phyloP scores from a whole-genome alignment of 2,797 vertebrate genomes.

The Ctenosaura bakeri region DNA sequence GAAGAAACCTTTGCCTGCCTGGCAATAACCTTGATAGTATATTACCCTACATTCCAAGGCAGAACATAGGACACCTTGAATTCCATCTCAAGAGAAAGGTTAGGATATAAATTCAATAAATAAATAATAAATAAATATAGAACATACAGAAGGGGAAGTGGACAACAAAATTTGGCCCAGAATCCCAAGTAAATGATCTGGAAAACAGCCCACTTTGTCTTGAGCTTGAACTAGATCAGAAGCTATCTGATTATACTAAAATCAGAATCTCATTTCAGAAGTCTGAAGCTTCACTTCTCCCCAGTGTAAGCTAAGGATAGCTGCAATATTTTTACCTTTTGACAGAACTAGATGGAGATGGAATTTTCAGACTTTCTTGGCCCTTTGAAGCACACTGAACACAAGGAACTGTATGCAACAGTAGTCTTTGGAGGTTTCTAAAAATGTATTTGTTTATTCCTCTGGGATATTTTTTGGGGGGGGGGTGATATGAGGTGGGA shows the following conservation, averaged over 20 bases:
- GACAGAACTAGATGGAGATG: neutral
- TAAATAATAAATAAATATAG: too few relatives aligned
- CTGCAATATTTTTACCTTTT: neutral
- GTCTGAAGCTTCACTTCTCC: neutral
- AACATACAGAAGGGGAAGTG: too few relatives aligned
- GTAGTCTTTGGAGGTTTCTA: neutral
- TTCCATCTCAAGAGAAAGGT: too few relatives aligned
- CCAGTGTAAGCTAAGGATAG: neutral
- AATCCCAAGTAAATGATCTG: too few relatives aligned
- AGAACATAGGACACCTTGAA: too few relatives aligned
- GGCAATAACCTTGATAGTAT: too few relatives aligned
- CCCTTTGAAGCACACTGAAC: neutral
- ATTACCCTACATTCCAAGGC: too few relatives aligned
- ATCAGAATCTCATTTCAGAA: neutral
- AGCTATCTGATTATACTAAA: neutral
- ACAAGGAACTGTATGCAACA: neutral
- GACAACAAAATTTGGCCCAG: too few relatives aligned
- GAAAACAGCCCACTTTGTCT: too few relatives aligned
- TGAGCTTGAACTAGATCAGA: too few relatives aligned
- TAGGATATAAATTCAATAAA: too few relatives aligned
- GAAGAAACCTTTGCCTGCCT: too few relatives aligned
- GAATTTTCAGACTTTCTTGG: neutral
- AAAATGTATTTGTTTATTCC: neutral
- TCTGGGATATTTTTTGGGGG: neutral
- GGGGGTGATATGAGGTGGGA: neutral